Evolutionary conservation across 2,113 vertebrate species (phyloP), one percentile per base, ranked within the genome.

Genomic region (Geothlypis trichas): DNA sequence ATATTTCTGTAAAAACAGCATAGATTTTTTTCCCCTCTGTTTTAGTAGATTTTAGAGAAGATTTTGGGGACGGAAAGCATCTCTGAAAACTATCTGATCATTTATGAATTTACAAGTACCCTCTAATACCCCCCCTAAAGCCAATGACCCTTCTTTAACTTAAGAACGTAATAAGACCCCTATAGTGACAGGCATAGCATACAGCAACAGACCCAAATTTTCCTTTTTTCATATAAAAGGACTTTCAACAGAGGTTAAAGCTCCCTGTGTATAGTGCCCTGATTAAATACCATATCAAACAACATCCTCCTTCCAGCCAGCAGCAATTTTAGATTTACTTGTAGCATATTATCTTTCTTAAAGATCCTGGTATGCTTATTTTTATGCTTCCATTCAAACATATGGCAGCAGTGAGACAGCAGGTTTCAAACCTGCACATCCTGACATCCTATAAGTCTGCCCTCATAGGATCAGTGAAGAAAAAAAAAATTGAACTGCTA

Each of bases 181-280:
- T 61, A 26, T 7, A 7, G 33, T 44, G 51, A 74, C 71, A 84
- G 59, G 51, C 31, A 5, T 7, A 77, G 9, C 57, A 42, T 6
- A 51, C 8, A 44, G 10, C 2, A 5, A 63, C 1, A 84, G 15
- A 84, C 26, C 17, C 0, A 1, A 61, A 24, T 59, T 35, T 72
- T 42, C 57, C 59, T 61, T 89, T 67, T 51, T n/a, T 57, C 31
- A 54, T 16, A 27, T 1, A 4, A 58, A 82, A 80, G 19, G 67
- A 81, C 22, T 80, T 54, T 59, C 57, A 67, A 22, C 1, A 73
- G 46, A 77, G 82, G 37, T 44, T 58, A 72, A 82, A 93, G 35
- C 20, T 80, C n/a, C 41, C 26, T 54, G 9, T 8, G 10, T 27
- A 27, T 7, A 66, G 11, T 0, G 0, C 39, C 67, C 44, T 52